phyloP scores from a whole-genome alignment of 2,888 invertebrate genomes.

The Aplocera efformata region DNA sequence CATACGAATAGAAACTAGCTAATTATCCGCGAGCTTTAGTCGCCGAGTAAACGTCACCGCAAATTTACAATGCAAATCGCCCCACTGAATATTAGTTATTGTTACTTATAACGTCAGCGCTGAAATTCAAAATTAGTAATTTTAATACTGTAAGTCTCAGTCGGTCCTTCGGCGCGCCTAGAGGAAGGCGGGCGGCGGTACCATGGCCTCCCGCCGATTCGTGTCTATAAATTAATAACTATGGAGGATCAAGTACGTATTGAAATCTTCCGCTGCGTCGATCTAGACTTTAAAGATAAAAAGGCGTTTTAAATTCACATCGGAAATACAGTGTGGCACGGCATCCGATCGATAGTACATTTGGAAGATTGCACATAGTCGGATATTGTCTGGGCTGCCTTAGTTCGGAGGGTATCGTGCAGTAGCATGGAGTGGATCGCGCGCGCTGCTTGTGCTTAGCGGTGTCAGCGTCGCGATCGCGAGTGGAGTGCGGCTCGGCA shows the following conservation, averaged over 20 bases:
- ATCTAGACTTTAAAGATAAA: slow-evolving; percentile 40
- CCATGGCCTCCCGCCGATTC: slow-evolving; percentile 53
- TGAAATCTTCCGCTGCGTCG: slow-evolving; percentile 38
- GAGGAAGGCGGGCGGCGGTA: slow-evolving; percentile 66
- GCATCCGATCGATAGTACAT: slow-evolving; percentile 68
- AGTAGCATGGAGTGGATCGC: slow-evolving; percentile 59
- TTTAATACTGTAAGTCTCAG: slow-evolving; percentile 77
- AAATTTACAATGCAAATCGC: slow-evolving; percentile 79
- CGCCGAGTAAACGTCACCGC: slow-evolving; percentile 67
- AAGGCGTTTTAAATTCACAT: slow-evolving; percentile 50
- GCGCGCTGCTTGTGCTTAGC: slow-evolving; percentile 53
- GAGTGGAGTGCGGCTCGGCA: slow-evolving; percentile 43
- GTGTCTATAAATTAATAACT: slow-evolving; percentile 45
- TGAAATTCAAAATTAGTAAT: slow-evolving; percentile 78
- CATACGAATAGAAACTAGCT: slow-evolving; percentile 76
- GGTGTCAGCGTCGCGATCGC: too few species aligned
- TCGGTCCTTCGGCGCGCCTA: slow-evolving; percentile 69
- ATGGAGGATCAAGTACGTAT: slow-evolving; percentile 77
- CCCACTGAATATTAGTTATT: slow-evolving; percentile 75
- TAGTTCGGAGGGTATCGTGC: slow-evolving; percentile 62
- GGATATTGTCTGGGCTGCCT: slow-evolving; percentile 63
- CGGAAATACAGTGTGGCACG: slow-evolving; percentile 56
- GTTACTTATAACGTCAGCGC: slow-evolving; percentile 65
- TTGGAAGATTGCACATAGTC: slow-evolving; percentile 60
- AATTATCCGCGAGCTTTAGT: slow-evolving; percentile 77